A percentile compares a stretch with the other conserved stretches of the same genome.
These are phyloP conservation scores for Petroica traversi DNA, from an alignment of 2,113 vertebrate genomes.

Conservation along the genomic window DNA sequence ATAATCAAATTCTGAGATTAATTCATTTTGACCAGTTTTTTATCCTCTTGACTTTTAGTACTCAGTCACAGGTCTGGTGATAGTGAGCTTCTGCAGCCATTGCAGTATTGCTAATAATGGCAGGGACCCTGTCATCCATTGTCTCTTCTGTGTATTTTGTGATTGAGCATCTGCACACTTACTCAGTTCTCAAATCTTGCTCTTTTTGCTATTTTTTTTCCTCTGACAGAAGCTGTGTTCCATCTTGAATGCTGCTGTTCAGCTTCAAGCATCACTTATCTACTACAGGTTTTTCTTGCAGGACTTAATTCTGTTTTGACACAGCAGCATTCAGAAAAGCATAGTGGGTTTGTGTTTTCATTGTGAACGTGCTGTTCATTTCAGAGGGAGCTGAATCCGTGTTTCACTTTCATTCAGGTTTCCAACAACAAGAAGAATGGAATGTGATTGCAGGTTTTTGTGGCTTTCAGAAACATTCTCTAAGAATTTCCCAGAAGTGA, in stretches of 20 bases:
- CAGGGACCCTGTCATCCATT: slow-evolving; percentile 3
- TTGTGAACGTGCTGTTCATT: slow-evolving; percentile 9
- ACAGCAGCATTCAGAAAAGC: slow-evolving; percentile 10
- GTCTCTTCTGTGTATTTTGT: not conserved
- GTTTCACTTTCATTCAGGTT: slow-evolving; percentile 7
- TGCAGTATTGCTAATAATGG: not conserved
- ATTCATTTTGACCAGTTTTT: not conserved
- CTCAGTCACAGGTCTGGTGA: not conserved
- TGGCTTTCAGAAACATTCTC: not conserved
- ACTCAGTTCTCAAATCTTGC: not conserved
- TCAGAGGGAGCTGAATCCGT: not conserved
- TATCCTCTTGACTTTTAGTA: not conserved
- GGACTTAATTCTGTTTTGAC: slow-evolving; percentile 33
- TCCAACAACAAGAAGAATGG: not conserved
- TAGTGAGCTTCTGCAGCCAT: not conserved
- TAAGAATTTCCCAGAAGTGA: not conserved
- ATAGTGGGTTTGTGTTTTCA: slow-evolving; percentile 7
- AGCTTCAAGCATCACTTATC: not conserved
- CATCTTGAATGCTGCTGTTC: slow-evolving; percentile 41
- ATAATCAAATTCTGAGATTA: not conserved
- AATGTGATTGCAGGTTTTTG: not conserved
- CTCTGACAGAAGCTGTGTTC: slow-evolving; percentile 28
- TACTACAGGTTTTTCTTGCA: slow-evolving; percentile 16
- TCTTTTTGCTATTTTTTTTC: not conserved
- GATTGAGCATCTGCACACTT: not conserved